Percentiles rank a stretch among this genome's conserved stretches.
Evolutionary conservation across 1,140 invertebrate species (phyloP).

Genomic region (Battus philenor): DNA sequence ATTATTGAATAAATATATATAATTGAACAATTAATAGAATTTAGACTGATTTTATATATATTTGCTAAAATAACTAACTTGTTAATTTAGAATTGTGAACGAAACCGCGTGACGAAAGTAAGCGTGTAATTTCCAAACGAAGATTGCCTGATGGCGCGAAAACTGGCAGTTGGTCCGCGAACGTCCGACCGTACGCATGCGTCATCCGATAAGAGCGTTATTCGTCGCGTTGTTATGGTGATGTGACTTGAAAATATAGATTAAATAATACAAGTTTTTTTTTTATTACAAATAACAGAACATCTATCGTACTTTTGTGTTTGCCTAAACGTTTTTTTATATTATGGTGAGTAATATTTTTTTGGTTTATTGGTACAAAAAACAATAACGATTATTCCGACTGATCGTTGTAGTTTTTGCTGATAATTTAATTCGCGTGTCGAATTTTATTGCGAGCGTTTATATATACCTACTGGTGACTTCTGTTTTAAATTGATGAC

Average conservation of each 20-base stretch:
- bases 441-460: conserved; percentile 7
- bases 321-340: conserved; percentile 18
- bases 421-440: conserved; percentile 13
- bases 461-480: not conserved
- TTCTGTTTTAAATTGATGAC: too few relatives aligned
- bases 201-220: conserved; percentile 30
- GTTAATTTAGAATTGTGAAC: too few relatives aligned
- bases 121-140: not conserved
- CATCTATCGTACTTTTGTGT: conserved; percentile 23
- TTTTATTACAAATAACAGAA: conserved; percentile 20
- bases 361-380: not conserved
- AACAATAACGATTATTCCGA: not conserved
- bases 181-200: conserved; percentile 40
- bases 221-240: conserved; percentile 42
- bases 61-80: too few relatives aligned
- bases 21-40: too few relatives aligned
- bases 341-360: conserved; percentile 37
- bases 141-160: conserved; percentile 41
- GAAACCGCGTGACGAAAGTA: too few relatives aligned
- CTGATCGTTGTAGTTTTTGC: conserved; percentile 12
- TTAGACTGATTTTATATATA: too few relatives aligned
- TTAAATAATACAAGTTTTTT: conserved; percentile 31
- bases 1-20: too few relatives aligned
- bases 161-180: conserved; percentile 47
- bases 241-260: conserved; percentile 34